Evolutionary conservation across 2,113 vertebrate genomes (phyloP), one percentile per base, ranked within the genome.

Genomic region (Pedionomus torquatus): DNA sequence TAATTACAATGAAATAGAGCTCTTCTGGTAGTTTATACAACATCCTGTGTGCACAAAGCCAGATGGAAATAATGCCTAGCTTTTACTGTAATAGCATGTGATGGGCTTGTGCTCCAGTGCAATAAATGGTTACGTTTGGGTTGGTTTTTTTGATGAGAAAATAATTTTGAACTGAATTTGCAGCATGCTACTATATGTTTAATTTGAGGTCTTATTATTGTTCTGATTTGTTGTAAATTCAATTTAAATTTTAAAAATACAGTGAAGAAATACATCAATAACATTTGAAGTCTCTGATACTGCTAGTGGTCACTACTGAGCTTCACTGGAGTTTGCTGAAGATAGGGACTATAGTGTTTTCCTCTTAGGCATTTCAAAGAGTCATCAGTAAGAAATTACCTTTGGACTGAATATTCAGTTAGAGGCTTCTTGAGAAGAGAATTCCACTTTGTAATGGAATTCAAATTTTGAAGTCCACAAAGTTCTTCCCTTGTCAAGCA

Each of bases 1-100:
- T 98, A 98, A 98, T 98, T 98, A 98, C 97, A 98, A 95, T 98
- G 98, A 98, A 98, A 98, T 97, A 98, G 97, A 97, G 98, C 96
- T 98, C 98, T 98, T 98, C 96, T 98, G 98, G 96, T 98, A 97
- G 97, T 98, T 98, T 98, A 89, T 93, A 97, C 97, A 98, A 98
- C 97, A 98, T 98, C 97, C 97, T 98, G 97, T 97, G 97, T 97
- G 98, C 83, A 48, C 97, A 97, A 98, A 97, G 98, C 97, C 98
- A 98, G 98, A 98, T 98, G 98, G 98, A 98, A 98, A 97, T 92
- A 97, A 96, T 93, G 94, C 93, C 95, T 97, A 90, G 95, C 95
- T 98, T 98, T 98, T 98, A 97, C 94, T 96, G 76, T 98, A 97
- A 98, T 98, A 94, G 66, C 86, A 61, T 87, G 93, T 81, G 64